Evolutionary conservation across 2,888 invertebrate genomes (phyloP).

Genomic region (Lasioglossum lativentre): DNA sequence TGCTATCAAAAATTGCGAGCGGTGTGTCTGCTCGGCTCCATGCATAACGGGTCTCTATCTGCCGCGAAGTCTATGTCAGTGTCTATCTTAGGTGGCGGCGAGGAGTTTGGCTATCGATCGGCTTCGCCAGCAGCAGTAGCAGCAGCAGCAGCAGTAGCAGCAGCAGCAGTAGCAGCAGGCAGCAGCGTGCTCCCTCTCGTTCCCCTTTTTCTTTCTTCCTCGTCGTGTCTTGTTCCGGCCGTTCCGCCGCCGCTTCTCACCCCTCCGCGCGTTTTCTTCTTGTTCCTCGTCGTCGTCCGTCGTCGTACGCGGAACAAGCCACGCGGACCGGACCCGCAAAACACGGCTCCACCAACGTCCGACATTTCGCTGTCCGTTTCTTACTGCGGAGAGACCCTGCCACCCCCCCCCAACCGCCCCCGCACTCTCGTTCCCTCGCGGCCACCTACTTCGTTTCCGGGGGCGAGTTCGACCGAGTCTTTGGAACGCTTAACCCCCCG

Average conservation of each 20-base stretch:
- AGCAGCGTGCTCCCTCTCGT: conserved; percentile 75
- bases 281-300: conserved; percentile 48
- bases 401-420: not conserved
- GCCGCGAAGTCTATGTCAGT: conserved; percentile 56
- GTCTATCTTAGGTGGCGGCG: conserved; percentile 78
- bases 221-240: conserved; percentile 60
- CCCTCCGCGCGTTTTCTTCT: conserved; percentile 42
- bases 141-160: not conserved
- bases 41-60: conserved; percentile 55
- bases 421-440: not conserved
- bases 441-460: conserved; percentile 14
- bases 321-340: conserved; percentile 55
- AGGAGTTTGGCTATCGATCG: conserved; percentile 84
- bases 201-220: conserved; percentile 65
- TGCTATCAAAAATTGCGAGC: conserved; percentile 37
- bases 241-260: conserved; percentile 31
- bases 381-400: conserved; percentile 29
- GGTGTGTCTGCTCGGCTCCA: conserved; percentile 15
- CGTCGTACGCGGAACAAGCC: conserved; percentile 38
- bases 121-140: conserved; percentile 73
- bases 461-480: conserved; percentile 1
- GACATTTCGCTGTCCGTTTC: conserved; percentile 38
- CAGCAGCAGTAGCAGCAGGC: conserved; percentile 75
- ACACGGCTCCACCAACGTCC: conserved; percentile 45
- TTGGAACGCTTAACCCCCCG: conserved; percentile 31